Evolutionary conservation across 2,113 vertebrate genomes (phyloP), one percentile per base, ranked within the genome.

Genomic region (Cochlearius cochlearius): DNA sequence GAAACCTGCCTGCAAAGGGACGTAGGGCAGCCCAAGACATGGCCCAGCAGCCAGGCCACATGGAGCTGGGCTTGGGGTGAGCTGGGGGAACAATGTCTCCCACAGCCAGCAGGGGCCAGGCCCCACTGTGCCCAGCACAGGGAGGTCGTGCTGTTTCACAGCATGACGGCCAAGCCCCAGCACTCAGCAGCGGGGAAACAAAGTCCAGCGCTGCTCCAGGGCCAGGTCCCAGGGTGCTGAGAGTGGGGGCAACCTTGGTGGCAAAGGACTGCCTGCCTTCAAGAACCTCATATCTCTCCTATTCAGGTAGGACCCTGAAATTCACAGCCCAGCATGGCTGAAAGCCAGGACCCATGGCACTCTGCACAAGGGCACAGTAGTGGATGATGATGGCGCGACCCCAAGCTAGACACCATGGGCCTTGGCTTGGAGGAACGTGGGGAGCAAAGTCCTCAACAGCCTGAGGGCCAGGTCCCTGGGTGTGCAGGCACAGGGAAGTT

Each of bases 391-490:
- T 15, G 11, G 26, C 36, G 84, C 3, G 7, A 62, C 19, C 23
- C 23, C 63, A 30, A 29, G 38, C 5, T 11, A 72, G 41, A 63
- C 2, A 21, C 22, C 16, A 58, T 7, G 5, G 30, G 23, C 17
- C 36, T 52, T 75, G 27, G 15, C 15, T 15, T 47, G 52, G 22
- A 74, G 9, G 14, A 12, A 39, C 12, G 5, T 14, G 29, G 12
- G 2, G 7, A 72, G 8, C 25, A 68, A 68, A 91, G 34, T 10
- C 25, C 23, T 32, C 17, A 43, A 12, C 8, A 63, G 7, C 4
- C 22, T 0, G 0, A 80, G 7, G 11, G 18, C 15, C 32, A 41
- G 34, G 25, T 10, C 8, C 4, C 10, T 27, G 12, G 5, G 11
- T 47, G 36, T 38, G 39, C 15, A 32, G 39, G 18, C 32, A 72